Conservation (phyloP, 2,113 vertebrate species). For the Cololabis saira region DNA sequence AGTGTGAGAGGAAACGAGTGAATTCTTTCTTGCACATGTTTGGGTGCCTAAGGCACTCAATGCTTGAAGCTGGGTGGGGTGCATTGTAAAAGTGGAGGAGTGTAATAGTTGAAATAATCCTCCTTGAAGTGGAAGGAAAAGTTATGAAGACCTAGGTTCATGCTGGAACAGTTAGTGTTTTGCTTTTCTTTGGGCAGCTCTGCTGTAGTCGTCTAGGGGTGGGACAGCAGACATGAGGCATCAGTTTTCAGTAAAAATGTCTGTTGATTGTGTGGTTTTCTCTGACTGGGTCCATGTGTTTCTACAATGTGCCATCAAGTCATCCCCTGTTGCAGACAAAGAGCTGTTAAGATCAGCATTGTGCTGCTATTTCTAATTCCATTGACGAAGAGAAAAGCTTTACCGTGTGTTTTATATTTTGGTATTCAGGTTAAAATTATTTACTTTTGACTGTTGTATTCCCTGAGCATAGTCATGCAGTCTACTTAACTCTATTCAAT, state of each 20-base stretch:
- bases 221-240: slow-evolving; percentile 45
- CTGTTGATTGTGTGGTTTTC: slow-evolving; percentile 54
- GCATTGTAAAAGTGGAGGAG: slow-evolving; percentile 33
- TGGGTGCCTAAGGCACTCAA: slow-evolving; percentile 44
- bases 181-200: slow-evolving; percentile 7
- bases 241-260: slow-evolving; percentile 66
- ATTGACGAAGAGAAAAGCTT: not conserved
- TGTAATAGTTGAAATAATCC: slow-evolving; percentile 49
- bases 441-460: not conserved
- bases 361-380: slow-evolving; percentile 2
- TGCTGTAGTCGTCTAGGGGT: slow-evolving; percentile 13
- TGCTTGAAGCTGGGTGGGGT: slow-evolving; percentile 50
- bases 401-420: slow-evolving; percentile 1
- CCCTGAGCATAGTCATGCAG: slow-evolving; percentile 3
- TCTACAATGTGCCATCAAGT: slow-evolving; percentile 48
- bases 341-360: not conserved
- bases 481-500: slow-evolving; percentile 1
- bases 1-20: slow-evolving; percentile 57
- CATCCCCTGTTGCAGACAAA: slow-evolving; percentile 27
- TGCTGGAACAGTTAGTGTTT: slow-evolving; percentile 14
- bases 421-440: not conserved
- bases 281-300: slow-evolving; percentile 66
- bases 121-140: slow-evolving; percentile 16
- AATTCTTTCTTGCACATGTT: slow-evolving; percentile 62
- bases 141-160: slow-evolving; percentile 40